Base-by-base conservation (phyloP, 2,113 vertebrate genomes). In the Xerus inauris region DNA sequence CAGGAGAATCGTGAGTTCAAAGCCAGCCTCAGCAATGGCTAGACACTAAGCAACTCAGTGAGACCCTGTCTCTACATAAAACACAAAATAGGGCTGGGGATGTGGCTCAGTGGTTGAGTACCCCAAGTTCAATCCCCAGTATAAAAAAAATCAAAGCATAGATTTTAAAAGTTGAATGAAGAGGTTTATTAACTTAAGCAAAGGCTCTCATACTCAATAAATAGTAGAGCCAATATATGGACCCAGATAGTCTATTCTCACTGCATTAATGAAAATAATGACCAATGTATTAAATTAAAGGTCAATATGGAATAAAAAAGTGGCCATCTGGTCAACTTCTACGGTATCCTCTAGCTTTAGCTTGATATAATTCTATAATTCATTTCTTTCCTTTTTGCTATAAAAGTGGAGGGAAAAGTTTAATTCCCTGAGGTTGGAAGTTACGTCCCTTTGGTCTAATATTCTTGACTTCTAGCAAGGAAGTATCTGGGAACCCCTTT, bases 401-500 rank as follows among this genome's bases (percentile, higher is more conserved):
- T 19, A 93, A 89, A 96, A 47, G 54, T 75, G 96, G 71, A 85
- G 12, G 38, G 28, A 73, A 81, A 91, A 40, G 30, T 87, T 89
- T 42, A 93, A 24, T 77, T 85, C 14, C 12, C 49, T 86, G 42
- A 94, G 87, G 86, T 24, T 86, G 26, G 73, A 96, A 75, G 16
- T 54, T 77, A 88, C 38, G 47, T 73, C 14, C 30, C 24, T 89
- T 86, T 95, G 82, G 42, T 73, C 38, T 19, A 22, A 1, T 54
- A 19, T 3, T 32, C 38, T 89, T 62, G 83, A 38, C 49, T 73
- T 81, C 69, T 69, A 92, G 28, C 40, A 40, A 49, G 26, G 64
- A 69, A 86, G 17, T 76, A 65, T 89, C 92, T 76, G 57, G 87
- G 49, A 93, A 96, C 90, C 45, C 20, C 79, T 89, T 94, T 91